phyloP scores from a whole-genome alignment of 2,113 vertebrate genomes.

The Nibea coibor region DNA sequence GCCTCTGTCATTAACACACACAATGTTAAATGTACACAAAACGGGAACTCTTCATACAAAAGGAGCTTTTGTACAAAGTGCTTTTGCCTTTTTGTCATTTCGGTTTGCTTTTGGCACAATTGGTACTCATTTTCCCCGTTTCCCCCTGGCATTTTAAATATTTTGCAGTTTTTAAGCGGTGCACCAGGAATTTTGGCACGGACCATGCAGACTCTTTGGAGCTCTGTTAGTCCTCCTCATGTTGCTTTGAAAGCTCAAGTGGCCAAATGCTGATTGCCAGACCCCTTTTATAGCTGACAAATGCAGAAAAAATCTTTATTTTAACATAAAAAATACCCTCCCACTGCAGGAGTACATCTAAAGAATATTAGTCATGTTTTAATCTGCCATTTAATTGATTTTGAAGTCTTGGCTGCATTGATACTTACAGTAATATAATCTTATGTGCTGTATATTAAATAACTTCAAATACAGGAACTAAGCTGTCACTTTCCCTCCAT shows the following conservation, averaged over 20 bases:
- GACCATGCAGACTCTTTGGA: conserved; percentile 3
- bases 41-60: background rate
- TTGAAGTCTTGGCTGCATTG: background rate
- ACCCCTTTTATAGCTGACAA: conserved; percentile 27
- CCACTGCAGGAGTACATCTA: background rate
- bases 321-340: background rate
- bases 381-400: background rate
- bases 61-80: too few relatives aligned
- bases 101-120: conserved; percentile 16
- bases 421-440: background rate
- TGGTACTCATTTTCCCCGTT: conserved; percentile 37
- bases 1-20: background rate
- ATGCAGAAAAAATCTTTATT: background rate
- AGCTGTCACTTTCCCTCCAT: conserved; percentile 25
- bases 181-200: conserved; percentile 36
- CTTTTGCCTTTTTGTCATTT: background rate
- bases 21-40: background rate
- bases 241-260: conserved; percentile 31
- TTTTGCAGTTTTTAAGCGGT: conserved; percentile 46
- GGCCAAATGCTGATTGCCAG: conserved; percentile 18
- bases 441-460: background rate
- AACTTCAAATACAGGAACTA: background rate
- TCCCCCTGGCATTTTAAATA: conserved; percentile 26
- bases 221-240: conserved; percentile 15
- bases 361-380: background rate